A percentile compares a stretch with the other conserved stretches of the same genome.
These are phyloP conservation scores for Dioctria rufipes DNA, from an alignment of 2,888 invertebrate species.

Conservation along the genomic window DNA sequence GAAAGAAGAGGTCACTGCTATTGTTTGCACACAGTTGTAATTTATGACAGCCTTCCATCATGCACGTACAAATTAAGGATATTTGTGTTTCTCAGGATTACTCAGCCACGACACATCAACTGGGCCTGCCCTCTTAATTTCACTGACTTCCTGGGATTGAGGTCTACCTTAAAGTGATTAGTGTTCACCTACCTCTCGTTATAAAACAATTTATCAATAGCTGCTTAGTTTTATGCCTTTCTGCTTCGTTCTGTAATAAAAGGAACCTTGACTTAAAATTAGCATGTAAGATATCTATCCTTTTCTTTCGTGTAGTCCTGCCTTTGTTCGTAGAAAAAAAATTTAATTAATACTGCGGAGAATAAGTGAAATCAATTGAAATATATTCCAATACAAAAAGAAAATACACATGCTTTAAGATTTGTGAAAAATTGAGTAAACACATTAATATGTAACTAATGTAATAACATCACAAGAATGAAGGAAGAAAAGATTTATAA, in stretches of 20 bases:
- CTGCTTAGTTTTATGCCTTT: neutral
- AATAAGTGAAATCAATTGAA: no score
- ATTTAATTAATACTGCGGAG: no score
- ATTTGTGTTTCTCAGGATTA: slow-evolving; percentile 18
- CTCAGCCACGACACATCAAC: neutral
- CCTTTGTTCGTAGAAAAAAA: no score
- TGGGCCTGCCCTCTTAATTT: neutral
- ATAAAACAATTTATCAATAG: slow-evolving; percentile 18
- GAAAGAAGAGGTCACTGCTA: slow-evolving; percentile 12
- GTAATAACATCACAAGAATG: no score
- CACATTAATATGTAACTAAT: no score
- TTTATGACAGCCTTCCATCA: slow-evolving; percentile 36
- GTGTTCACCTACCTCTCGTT: slow-evolving; percentile 1
- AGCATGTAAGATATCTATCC: neutral
- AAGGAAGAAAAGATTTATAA: no score
- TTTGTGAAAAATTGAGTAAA: no score
- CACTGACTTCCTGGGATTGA: slow-evolving; percentile 34
- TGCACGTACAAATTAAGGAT: neutral
- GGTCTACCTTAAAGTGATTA: slow-evolving; percentile 27
- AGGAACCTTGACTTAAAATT: neutral
- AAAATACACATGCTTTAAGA: no score
- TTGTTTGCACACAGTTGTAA: slow-evolving; percentile 9
- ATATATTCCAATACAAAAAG: no score
- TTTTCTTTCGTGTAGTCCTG: no score
- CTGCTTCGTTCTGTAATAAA: neutral